Evolutionary conservation across 1,140 invertebrate species (phyloP), one percentile per base, ranked within the genome.

Genomic region (Geopemphigus sp.): DNA sequence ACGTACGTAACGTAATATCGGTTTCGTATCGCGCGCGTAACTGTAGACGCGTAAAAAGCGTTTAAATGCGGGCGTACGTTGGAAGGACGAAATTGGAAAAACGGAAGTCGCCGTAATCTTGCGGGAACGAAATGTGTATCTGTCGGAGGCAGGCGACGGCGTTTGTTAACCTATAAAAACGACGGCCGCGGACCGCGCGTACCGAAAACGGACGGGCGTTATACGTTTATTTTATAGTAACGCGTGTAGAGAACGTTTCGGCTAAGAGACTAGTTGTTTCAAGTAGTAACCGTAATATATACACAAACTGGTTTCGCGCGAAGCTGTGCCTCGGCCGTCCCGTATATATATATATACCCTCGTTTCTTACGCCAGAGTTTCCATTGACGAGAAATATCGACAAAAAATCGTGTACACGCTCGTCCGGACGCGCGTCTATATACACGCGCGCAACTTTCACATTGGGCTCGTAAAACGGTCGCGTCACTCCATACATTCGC

Each of bases 341-440:
- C 5, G 26, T n/a, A 24, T 10, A n/a, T n/a, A n/a, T 57, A 39
- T 17, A 15, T 15, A 19, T 74, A 74, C 54, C 72, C 72, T 59
- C 54, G 72, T 74, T 63, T 61, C 74, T 29, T 26, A 4, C 32
- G 3, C 22, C 45, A 26, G n/a, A 29, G 45, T 68, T 68, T 54
- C 56, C 54, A 74, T 74, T 74, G 54, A 74, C 56, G 74, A 15
- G 26, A 78, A 63, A 29, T 72, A 72, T 72, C 19, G 24, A 78
- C 19, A 26, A 61, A 74, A 54, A 32, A 74, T 29, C 19, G 12
- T 5, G n/a, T 39, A 39, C 12, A 39, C 0, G 10, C 53, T n/a
- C n/a, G n/a, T n/a, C n/a, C n/a, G n/a, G n/a, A n/a, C n/a, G n/a
- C n/a, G n/a, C n/a, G n/a, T n/a, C n/a, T n/a, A n/a, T n/a, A 54